A percentile compares a stretch with the other conserved stretches of the same genome.
Conservation (phyloP, 2,113 vertebrate genomes). For the Nesogale talazaci region DNA sequence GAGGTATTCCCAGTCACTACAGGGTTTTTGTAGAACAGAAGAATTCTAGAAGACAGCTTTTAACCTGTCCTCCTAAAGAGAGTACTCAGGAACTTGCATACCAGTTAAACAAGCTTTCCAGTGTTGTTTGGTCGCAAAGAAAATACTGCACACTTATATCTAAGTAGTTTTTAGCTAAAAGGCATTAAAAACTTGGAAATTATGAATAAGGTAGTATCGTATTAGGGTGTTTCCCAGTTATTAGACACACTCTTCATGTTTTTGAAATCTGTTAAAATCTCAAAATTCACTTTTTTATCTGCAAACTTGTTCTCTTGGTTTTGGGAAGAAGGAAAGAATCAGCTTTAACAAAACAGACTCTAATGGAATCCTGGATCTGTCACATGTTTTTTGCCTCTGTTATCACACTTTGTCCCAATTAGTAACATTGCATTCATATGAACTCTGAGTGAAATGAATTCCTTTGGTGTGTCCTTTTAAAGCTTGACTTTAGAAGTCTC, state of each 20-base stretch:
- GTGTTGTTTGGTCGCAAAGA: background rate
- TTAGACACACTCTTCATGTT: background rate
- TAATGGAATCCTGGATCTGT: background rate
- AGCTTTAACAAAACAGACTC: constrained; percentile 7
- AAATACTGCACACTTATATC: background rate
- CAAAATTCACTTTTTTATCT: background rate
- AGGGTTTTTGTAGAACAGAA: background rate
- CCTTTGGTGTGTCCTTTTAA: background rate
- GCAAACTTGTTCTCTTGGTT: background rate
- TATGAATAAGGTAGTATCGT: background rate
- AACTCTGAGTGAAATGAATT: constrained; percentile 6
- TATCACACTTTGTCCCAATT: constrained; percentile 9
- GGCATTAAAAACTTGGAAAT: background rate
- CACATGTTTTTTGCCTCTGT: background rate
- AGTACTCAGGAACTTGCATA: background rate
- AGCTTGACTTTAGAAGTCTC: background rate
- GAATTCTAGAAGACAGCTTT: background rate
- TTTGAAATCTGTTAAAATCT: background rate
- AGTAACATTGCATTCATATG: background rate
- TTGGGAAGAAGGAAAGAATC: background rate
- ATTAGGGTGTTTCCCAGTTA: background rate
- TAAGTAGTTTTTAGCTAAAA: background rate
- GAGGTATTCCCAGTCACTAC: background rate
- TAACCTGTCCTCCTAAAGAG: background rate
- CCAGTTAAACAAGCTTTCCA: background rate